phyloP scores from a whole-genome alignment of 1,140 invertebrate species.

The Drosophila sp. region DNA sequence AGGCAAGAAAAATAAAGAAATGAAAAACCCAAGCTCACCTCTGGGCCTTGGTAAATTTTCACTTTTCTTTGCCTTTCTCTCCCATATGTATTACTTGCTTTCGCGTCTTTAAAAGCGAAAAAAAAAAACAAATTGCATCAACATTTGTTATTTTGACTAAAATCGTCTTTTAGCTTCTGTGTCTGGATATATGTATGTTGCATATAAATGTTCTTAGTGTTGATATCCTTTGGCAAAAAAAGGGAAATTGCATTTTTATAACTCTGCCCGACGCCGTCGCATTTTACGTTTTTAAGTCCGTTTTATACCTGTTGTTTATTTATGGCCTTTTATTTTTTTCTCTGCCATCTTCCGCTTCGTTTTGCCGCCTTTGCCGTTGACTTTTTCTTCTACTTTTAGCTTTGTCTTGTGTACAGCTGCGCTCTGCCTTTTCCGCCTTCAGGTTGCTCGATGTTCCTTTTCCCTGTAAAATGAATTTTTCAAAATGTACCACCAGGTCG shows the following conservation, averaged over 20 bases:
- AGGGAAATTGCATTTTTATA: constrained; percentile 61
- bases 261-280: constrained; percentile 27
- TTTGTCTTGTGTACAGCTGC: constrained; percentile 44
- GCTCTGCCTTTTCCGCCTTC: constrained; percentile 14
- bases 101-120: constrained; percentile 16
- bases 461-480: constrained; percentile 1
- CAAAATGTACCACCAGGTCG: constrained; percentile 9
- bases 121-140: constrained; percentile 61
- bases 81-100: constrained; percentile 50
- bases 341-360: constrained; percentile 3
- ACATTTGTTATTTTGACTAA: constrained; percentile 56
- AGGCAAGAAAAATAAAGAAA: constrained; percentile 14
- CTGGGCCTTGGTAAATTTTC: constrained; percentile 50
- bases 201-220: constrained; percentile 13
- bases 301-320: constrained; percentile 72
- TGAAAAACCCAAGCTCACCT: constrained; percentile 32
- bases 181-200: constrained; percentile 7
- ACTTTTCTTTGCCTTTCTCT: constrained; percentile 21
- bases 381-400: constrained; percentile 29
- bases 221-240: constrained; percentile 3
- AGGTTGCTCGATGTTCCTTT: constrained; percentile 12
- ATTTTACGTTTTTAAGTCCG: constrained; percentile 60
- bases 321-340: constrained; percentile 41
- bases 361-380: not conserved
- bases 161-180: constrained; percentile 38